phyloP scores from a whole-genome alignment of 2,797 vertebrate genomes.

The Cyclopterus lumpus region DNA sequence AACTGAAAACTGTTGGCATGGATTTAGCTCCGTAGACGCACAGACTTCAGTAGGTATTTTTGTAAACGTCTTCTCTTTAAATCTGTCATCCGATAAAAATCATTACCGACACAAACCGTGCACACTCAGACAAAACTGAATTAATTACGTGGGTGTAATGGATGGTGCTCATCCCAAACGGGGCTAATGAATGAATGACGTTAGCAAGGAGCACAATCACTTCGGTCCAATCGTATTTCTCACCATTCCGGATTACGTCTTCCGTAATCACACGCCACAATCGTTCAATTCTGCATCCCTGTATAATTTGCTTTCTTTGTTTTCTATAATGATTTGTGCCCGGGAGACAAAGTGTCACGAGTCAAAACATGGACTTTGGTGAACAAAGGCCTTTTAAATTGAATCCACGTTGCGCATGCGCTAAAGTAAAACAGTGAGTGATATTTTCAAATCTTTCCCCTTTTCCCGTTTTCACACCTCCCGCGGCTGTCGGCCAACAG shows the following conservation, averaged over 20 bases:
- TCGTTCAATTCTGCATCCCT: not conserved
- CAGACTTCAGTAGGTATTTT: no score
- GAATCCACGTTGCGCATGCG: not conserved
- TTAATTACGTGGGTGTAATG: not conserved
- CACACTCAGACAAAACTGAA: not conserved
- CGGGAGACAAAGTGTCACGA: not conserved
- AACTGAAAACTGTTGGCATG: no score
- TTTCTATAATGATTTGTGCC: not conserved
- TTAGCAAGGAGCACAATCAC: not conserved
- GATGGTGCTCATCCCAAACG: not conserved
- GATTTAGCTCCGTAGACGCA: no score
- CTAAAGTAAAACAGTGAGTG: not conserved
- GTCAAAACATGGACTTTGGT: not conserved
- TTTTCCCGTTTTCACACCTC: not conserved
- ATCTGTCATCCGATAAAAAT: no score
- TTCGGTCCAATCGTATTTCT: not conserved
- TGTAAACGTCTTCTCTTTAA: no score
- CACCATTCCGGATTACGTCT: not conserved
- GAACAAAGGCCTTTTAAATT: not conserved
- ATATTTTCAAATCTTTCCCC: not conserved
- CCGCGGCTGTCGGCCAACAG: constrained; percentile 25
- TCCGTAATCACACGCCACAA: not conserved
- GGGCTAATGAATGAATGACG: not conserved
- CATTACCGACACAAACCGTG: no score
- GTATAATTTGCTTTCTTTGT: not conserved